Evolutionary conservation across 2,113 vertebrate genomes (phyloP), one percentile per base, ranked within the genome.

Genomic region (Ptilonorhynchus violaceus): DNA sequence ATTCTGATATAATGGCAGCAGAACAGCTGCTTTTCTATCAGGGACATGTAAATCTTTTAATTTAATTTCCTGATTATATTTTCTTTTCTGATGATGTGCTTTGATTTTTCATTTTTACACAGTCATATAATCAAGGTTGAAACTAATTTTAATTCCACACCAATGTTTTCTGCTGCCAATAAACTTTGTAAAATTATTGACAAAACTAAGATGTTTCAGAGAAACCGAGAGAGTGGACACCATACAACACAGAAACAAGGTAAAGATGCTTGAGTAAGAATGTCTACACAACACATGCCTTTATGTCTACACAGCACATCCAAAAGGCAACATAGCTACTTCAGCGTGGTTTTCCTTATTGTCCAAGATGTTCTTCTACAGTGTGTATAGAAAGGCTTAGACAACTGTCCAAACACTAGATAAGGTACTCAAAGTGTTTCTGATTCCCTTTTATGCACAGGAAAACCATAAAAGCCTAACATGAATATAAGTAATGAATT

Each of bases 51-150:
- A 69, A 80, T 82, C 5, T 91, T 72, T n/a, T 72, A 41, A 69
- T 79, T 85, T 80, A 79, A 76, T 85, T 95, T 96, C 42, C 44
- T 85, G 47, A 86, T 68, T 91, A 28, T 30, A 78, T 92, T 77
- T 95, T 23, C 11, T 83, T 69, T 90, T 81, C 86, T 52, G 67
- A 35, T 24, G 1, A 67, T 52, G 27, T 33, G 28, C 16, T 86
- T 64, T 81, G 76, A 64, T 87, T 88, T 92, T 67, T 91, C 35
- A 62, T 73, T 82, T 50, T 13, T 73, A 50, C 24, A 49, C 21
- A 66, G 78, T 73, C 92, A 55, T 14, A 42, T 60, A 44, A 39
- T n/a, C 14, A 64, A 30, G 16, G 64, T 76, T 66, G 31, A 18
- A 90, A 78, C 59, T 28, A 72, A 59, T 66, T 85, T 91, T 47